Evolutionary conservation across 1,140 invertebrate species (phyloP).

Genomic region (Protaetia brevitarsis): DNA sequence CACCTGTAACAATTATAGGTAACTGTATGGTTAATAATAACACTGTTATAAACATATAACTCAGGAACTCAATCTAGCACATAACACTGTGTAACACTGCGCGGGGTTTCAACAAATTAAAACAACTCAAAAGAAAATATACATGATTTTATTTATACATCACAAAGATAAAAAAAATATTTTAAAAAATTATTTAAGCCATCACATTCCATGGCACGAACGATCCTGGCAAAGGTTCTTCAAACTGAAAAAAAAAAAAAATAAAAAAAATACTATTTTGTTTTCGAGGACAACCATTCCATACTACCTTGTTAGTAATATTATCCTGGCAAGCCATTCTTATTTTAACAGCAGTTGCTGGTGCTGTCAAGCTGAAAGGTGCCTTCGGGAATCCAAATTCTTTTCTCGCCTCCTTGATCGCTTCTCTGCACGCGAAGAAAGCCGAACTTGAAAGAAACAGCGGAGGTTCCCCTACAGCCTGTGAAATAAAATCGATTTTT

Average conservation of each 20-base stretch:
- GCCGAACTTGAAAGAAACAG: constrained; percentile 82
- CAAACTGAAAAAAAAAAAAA: constrained; percentile 50
- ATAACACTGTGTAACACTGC: too few species aligned
- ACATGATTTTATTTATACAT: too few species aligned
- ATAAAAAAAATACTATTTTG: not conserved
- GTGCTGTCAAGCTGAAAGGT: constrained; percentile 75
- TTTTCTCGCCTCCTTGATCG: constrained; percentile 72
- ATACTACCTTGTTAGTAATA: constrained; percentile 71
- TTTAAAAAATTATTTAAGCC: constrained; percentile 48
- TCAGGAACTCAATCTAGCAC: too few species aligned
- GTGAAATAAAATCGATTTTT: not conserved
- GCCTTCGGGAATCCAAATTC: constrained; percentile 61
- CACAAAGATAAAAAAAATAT: not conserved
- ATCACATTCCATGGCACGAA: constrained; percentile 63
- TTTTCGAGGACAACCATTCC: not conserved
- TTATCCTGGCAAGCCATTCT: constrained; percentile 86
- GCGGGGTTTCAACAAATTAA: too few species aligned
- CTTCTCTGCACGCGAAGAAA: constrained; percentile 90
- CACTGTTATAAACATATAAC: too few species aligned
- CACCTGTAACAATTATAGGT: too few species aligned
- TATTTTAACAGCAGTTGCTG: constrained; percentile 84
- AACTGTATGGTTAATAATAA: too few species aligned
- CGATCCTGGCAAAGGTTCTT: constrained; percentile 49
- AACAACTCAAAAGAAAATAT: too few species aligned
- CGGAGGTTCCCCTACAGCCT: constrained; percentile 95